phyloP scores from a whole-genome alignment of 2,797 vertebrate species.

The Trichosurus vulpecula region DNA sequence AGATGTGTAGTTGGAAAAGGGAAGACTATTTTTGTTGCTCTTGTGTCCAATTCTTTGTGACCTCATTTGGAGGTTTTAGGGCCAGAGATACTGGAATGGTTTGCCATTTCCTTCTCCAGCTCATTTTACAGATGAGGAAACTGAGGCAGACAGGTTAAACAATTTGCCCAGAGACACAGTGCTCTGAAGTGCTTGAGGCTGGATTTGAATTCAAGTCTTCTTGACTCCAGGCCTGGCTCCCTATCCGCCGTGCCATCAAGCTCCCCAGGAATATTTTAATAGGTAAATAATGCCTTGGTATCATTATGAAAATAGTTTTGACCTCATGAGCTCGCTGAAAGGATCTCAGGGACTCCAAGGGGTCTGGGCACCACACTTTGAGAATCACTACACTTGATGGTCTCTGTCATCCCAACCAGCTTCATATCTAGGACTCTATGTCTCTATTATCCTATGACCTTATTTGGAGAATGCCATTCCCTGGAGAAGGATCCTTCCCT shows the following conservation, averaged over 20 bases:
- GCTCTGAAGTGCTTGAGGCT: too few relatives aligned
- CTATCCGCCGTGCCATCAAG: too few relatives aligned
- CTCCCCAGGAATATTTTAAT: too few relatives aligned
- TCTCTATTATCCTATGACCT: neutral
- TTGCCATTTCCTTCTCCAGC: too few relatives aligned
- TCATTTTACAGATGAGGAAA: too few relatives aligned
- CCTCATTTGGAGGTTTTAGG: too few relatives aligned
- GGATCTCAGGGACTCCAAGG: too few relatives aligned
- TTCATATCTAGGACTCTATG: neutral
- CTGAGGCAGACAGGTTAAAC: too few relatives aligned
- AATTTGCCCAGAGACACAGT: too few relatives aligned
- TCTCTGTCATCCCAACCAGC: neutral
- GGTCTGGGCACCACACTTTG: neutral
- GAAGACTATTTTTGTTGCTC: neutral
- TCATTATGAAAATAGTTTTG: neutral
- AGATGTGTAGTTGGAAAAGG: neutral
- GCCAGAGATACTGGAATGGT: too few relatives aligned
- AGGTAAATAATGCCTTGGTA: neutral
- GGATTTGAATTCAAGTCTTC: too few relatives aligned
- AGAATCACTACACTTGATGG: neutral
- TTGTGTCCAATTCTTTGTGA: neutral
- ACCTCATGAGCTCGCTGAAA: neutral
- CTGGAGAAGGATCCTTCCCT: neutral
- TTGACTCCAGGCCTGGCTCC: too few relatives aligned
- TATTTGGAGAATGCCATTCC: neutral